Conservation (phyloP, 2,113 vertebrate genomes). For the Sebastes schlegelii region DNA sequence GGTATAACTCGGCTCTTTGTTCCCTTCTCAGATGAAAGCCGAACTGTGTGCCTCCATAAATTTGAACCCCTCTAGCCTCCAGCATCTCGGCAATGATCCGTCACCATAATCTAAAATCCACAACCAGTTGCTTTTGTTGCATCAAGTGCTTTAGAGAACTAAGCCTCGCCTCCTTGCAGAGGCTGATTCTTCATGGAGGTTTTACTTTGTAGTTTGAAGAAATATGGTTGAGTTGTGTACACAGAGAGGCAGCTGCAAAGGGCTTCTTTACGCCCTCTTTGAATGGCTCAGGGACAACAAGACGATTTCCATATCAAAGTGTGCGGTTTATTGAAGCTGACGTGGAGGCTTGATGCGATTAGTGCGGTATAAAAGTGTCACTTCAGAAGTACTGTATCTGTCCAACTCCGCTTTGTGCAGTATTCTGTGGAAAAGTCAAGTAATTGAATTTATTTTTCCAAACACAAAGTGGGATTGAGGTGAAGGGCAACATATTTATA, state of each 20-base stretch:
- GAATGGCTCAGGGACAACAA: slow-evolving; percentile 35
- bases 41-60: slow-evolving; percentile 37
- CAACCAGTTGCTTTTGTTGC: slow-evolving; percentile 61
- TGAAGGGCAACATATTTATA: slow-evolving; percentile 13
- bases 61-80: slow-evolving; percentile 21
- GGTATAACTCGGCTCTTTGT: slow-evolving; percentile 32
- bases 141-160: slow-evolving; percentile 37
- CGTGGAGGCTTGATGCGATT: slow-evolving; percentile 45
- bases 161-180: slow-evolving; percentile 18
- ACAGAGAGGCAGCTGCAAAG: slow-evolving; percentile 45
- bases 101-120: slow-evolving; percentile 48
- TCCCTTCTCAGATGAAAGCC: slow-evolving; percentile 29
- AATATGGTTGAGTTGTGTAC: slow-evolving; percentile 41
- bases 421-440: slow-evolving; percentile 32
- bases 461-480: slow-evolving; percentile 30
- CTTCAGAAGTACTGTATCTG: slow-evolving; percentile 37
- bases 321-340: slow-evolving; percentile 48
- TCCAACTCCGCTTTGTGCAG: slow-evolving; percentile 22
- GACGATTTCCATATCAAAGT: slow-evolving; percentile 69
- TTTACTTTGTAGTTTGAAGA: slow-evolving; percentile 53
- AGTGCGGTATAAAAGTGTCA: slow-evolving; percentile 46
- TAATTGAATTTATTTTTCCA: slow-evolving; percentile 39
- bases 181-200: slow-evolving; percentile 53
- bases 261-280: slow-evolving; percentile 27
- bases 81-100: slow-evolving; percentile 45